These are phyloP conservation scores for Drosophila leontia DNA, from an alignment of 1,140 invertebrate species.

Conservation along the genomic window DNA sequence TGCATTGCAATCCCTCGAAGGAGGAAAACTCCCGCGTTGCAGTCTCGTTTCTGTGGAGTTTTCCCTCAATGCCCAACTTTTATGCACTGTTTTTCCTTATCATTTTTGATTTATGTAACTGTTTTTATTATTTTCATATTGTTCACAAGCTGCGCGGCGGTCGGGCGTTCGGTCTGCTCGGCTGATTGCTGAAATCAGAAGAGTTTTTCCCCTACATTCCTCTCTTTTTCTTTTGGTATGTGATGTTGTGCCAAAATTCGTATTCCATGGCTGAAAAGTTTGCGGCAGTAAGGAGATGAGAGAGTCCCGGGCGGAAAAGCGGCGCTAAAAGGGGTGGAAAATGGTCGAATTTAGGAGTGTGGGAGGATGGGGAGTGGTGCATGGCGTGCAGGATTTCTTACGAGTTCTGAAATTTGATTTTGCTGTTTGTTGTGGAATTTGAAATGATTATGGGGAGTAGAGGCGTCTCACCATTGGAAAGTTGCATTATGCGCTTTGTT, in stretches of 20 bases:
- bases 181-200: slow-evolving; percentile 75
- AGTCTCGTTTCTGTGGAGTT: slow-evolving; percentile 52
- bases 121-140: slow-evolving; percentile 84
- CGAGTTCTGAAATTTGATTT: slow-evolving; percentile 80
- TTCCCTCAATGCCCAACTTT: slow-evolving; percentile 58
- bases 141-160: slow-evolving; percentile 48
- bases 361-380: slow-evolving; percentile 23
- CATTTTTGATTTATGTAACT: slow-evolving; percentile 83
- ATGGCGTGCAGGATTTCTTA: slow-evolving; percentile 71
- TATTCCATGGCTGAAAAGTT: slow-evolving; percentile 74
- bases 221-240: slow-evolving; percentile 48
- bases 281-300: slow-evolving; percentile 46
- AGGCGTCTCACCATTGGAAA: slow-evolving; percentile 40
- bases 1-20: slow-evolving; percentile 38
- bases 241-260: slow-evolving; percentile 68
- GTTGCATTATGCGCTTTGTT: slow-evolving; percentile 78
- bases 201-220: slow-evolving; percentile 62
- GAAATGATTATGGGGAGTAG: slow-evolving; percentile 71
- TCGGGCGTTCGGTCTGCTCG: slow-evolving; percentile 14
- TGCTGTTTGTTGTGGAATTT: slow-evolving; percentile 79
- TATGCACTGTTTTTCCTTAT: slow-evolving; percentile 77
- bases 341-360: neutral
- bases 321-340: neutral
- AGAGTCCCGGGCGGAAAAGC: neutral
- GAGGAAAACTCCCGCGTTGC: slow-evolving; percentile 19